Evolutionary conservation across 2,888 invertebrate species (phyloP), one percentile per base, ranked within the genome.

Genomic region (Plusia festucae): DNA sequence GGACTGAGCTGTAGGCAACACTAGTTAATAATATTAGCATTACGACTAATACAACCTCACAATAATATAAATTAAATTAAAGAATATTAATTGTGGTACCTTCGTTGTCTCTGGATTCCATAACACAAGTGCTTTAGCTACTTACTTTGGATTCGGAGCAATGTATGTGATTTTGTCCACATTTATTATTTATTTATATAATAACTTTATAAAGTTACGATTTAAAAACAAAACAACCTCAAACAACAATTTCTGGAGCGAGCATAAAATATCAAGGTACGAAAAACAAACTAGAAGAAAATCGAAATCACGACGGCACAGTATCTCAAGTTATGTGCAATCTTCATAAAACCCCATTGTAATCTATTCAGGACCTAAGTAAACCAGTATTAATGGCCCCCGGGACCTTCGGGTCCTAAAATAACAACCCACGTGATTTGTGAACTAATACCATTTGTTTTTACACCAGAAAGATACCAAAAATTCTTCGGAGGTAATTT

Each of bases 361-460:
- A 83, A 82, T 83, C 79, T 83, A 83, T 82, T 83, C 82, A 78
- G 72, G 69, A 32, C 82, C 83, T 83, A 83, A 80, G 70, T 60
- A 83, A 82, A 83, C 83, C 24, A 62, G 60, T 66, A 73, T 70
- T 83, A 83, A 83, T 83, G 79, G 80, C 54, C 53, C 71, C 15
- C 24, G 64, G 55, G 71, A 24, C 66, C 75, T 52, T 60, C 20
- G 62, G 60, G 77, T 73, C 84, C 84, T 82, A 82, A 84, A 82
- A 83, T 82, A 83, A 84, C 82, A 82, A 70, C 65, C 56, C 69
- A n/a, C 49, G 63, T 71, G 81, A 80, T 80, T 79, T 80, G 81
- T 78, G 66, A 52, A n/a, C 15, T 64, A 77, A 68, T 77, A 63
- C 66, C 61, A 67, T 53, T 60, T 66, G 72, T 65, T 51, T 30